phyloP scores from a whole-genome alignment of 2,888 invertebrate genomes.

The Drosophila trichaetosa region DNA sequence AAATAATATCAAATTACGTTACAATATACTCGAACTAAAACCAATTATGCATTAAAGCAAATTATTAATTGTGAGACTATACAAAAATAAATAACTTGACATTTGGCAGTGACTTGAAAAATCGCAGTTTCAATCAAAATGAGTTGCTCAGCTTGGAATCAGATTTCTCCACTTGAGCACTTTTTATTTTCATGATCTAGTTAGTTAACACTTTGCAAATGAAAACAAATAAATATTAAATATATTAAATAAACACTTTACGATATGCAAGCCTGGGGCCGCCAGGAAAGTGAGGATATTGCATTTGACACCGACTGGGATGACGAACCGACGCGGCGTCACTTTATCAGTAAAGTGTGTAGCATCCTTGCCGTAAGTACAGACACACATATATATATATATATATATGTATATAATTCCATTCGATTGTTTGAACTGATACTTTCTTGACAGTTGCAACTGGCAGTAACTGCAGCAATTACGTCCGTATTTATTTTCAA shows the following conservation, averaged over 20 bases:
- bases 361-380: conserved; percentile 38
- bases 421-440: background rate
- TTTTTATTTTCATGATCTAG: background rate
- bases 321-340: conserved; percentile 11
- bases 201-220: background rate
- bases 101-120: conserved; percentile 4
- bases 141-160: background rate
- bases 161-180: background rate
- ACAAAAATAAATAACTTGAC: conserved; percentile 50
- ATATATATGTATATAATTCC: background rate
- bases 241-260: accelerated
- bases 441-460: conserved; percentile 13
- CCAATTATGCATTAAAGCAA: conserved; percentile 33
- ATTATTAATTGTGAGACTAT: conserved; percentile 44
- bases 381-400: background rate
- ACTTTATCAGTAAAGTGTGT: conserved; percentile 40
- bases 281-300: background rate
- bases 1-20: conserved; percentile 54
- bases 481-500: conserved; percentile 4
- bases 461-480: conserved; percentile 13
- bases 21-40: conserved; percentile 38
- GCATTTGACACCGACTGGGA: conserved; percentile 9
- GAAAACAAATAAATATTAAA: background rate
- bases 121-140: background rate
- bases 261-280: conserved; percentile 6